Percentiles rank a stretch among this genome's conserved stretches.
Evolutionary conservation across 2,113 vertebrate species (phyloP).

Genomic region (Ochotona princeps): DNA sequence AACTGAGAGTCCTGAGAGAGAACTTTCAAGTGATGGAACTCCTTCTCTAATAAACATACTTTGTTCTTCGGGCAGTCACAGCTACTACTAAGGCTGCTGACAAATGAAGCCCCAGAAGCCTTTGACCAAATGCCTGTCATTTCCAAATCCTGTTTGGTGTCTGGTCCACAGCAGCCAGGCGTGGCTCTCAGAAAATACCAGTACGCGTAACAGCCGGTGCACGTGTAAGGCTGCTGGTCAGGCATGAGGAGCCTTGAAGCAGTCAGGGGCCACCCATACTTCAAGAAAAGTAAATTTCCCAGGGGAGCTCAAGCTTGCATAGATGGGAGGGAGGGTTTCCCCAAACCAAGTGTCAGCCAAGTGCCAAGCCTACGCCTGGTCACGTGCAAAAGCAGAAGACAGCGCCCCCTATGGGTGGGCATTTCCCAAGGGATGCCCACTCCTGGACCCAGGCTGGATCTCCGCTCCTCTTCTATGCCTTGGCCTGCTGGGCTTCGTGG

Average conservation of each 20-base stretch:
- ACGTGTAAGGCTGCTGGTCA: background rate
- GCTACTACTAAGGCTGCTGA: background rate
- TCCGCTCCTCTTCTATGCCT: background rate
- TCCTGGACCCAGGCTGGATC: background rate
- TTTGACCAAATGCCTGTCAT: background rate
- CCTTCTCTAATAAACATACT: background rate
- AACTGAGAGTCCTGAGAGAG: background rate
- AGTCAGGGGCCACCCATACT: background rate
- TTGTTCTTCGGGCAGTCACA: background rate
- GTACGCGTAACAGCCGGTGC: background rate
- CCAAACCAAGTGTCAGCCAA: conserved; percentile 9
- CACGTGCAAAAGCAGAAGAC: background rate
- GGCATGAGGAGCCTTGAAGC: background rate
- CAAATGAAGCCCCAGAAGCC: background rate
- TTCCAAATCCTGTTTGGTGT: background rate
- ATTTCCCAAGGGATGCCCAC: background rate
- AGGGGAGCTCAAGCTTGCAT: background rate
- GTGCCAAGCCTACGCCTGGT: background rate
- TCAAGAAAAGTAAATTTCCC: background rate
- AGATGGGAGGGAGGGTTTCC: background rate
- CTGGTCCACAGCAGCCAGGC: fast-evolving
- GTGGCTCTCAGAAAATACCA: background rate
- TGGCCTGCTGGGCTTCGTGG: background rate
- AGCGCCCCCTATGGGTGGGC: background rate
- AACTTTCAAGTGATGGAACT: background rate